Evolutionary conservation across 64 coral and sea anemone species (phyloP).

Genomic region (Anthopleura sola): DNA sequence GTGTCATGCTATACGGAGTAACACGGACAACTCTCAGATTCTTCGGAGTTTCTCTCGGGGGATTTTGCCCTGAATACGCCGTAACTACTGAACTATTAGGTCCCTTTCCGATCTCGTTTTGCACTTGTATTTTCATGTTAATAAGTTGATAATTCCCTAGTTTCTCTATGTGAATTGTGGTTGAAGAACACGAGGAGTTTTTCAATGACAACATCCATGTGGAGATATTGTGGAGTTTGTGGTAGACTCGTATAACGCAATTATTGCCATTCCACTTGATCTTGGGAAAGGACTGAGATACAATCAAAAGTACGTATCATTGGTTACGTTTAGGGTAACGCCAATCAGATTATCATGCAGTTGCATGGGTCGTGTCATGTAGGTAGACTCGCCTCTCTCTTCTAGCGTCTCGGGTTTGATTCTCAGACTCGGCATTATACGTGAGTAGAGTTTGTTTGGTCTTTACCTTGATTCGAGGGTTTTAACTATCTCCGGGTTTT

Average conservation of each 20-base stretch:
- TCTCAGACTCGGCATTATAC: no score
- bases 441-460: no score
- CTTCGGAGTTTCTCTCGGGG: background rate
- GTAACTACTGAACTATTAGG: constrained; percentile 28
- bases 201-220: background rate
- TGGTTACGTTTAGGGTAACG: no score
- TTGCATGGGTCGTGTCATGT: no score
- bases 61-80: constrained; percentile 32
- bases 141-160: background rate
- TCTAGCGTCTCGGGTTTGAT: no score
- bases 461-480: no score
- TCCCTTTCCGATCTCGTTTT: constrained; percentile 20
- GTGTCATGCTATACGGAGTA: background rate
- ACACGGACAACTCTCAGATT: constrained; percentile 6
- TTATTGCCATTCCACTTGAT: background rate
- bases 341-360: no score
- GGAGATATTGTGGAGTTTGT: background rate
- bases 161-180: background rate
- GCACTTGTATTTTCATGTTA: constrained; percentile 11
- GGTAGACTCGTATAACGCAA: background rate
- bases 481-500: no score
- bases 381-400: no score
- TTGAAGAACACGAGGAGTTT: background rate
- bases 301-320: background rate
- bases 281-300: background rate